Conservation (phyloP, 2,888 invertebrate species). For the Cheilosia urbana region DNA sequence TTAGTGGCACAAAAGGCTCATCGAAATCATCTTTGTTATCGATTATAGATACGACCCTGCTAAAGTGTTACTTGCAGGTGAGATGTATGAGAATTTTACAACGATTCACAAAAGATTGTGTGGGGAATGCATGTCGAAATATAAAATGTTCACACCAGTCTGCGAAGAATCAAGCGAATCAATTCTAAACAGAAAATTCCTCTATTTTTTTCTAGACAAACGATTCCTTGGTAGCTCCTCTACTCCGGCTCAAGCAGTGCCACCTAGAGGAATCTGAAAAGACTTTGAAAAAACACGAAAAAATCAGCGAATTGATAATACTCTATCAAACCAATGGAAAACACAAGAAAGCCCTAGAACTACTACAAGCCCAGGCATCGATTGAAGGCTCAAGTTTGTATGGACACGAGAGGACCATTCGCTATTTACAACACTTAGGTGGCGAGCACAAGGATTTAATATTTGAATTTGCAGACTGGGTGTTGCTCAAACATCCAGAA, state of each 20-base stretch:
- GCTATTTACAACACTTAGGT: slow-evolving; percentile 95
- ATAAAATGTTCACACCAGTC: too few species aligned
- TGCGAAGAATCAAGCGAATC: too few species aligned
- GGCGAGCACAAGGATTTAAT: slow-evolving; percentile 93
- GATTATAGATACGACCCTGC: slow-evolving; percentile 97
- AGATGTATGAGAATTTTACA: slow-evolving; percentile 2
- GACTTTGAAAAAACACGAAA: slow-evolving; percentile 93
- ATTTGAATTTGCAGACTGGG: slow-evolving; percentile 97
- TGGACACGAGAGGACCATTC: slow-evolving; percentile 93
- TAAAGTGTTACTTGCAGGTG: slow-evolving; percentile 98
- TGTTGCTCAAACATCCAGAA: slow-evolving; percentile 92
- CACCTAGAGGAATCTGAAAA: slow-evolving; percentile 97
- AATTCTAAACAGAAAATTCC: neutral
- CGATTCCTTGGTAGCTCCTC: slow-evolving; percentile 95
- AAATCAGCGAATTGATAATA: slow-evolving; percentile 96
- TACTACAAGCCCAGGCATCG: slow-evolving; percentile 91
- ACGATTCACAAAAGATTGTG: neutral
- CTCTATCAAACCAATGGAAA: slow-evolving; percentile 97
- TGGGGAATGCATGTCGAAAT: too few species aligned
- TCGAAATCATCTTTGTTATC: slow-evolving; percentile 86
- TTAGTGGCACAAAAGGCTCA: slow-evolving; percentile 81
- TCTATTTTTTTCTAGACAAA: slow-evolving; percentile 89
- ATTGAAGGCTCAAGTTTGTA: slow-evolving; percentile 87
- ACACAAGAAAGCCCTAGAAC: slow-evolving; percentile 95
- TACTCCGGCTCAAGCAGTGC: slow-evolving; percentile 95